These are phyloP conservation scores for Corapipo altera DNA, from an alignment of 2,113 vertebrate species.

Conservation along the genomic window DNA sequence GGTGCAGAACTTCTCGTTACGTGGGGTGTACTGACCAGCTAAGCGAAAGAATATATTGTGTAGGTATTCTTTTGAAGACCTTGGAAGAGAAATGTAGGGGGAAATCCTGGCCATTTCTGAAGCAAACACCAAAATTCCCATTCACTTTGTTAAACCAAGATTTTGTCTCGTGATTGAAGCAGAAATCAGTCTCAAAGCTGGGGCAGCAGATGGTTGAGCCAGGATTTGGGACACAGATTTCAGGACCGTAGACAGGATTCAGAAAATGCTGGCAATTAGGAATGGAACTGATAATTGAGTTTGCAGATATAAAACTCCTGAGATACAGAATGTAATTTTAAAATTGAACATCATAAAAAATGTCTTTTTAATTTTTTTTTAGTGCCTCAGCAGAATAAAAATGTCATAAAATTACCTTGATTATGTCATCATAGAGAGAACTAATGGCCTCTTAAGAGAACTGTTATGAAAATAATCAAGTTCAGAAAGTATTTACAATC, in stretches of 20 bases:
- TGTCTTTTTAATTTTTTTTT: neutral
- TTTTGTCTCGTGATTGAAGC: neutral
- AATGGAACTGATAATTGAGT: neutral
- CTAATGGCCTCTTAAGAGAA: neutral
- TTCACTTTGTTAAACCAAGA: neutral
- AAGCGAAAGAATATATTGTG: neutral
- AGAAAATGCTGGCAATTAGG: neutral
- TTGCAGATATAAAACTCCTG: neutral
- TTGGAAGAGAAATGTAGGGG: fast-evolving
- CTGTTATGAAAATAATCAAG: neutral
- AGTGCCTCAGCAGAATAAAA: neutral
- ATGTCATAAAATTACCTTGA: neutral
- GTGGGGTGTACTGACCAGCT: neutral
- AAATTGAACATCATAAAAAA: neutral
- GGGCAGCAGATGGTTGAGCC: neutral
- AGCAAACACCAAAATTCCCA: neutral
- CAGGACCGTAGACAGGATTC: neutral
- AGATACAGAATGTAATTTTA: neutral
- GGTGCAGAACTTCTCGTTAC: neutral
- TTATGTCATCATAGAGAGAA: neutral
- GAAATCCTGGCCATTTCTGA: neutral
- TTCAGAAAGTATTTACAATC: neutral
- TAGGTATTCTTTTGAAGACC: neutral
- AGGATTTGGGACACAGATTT: conserved; percentile 3
- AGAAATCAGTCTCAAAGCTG: neutral